Evolutionary conservation across 2,797 vertebrate genomes (phyloP), one percentile per base, ranked within the genome.

Genomic region (Yasuhikotakia modesta): DNA sequence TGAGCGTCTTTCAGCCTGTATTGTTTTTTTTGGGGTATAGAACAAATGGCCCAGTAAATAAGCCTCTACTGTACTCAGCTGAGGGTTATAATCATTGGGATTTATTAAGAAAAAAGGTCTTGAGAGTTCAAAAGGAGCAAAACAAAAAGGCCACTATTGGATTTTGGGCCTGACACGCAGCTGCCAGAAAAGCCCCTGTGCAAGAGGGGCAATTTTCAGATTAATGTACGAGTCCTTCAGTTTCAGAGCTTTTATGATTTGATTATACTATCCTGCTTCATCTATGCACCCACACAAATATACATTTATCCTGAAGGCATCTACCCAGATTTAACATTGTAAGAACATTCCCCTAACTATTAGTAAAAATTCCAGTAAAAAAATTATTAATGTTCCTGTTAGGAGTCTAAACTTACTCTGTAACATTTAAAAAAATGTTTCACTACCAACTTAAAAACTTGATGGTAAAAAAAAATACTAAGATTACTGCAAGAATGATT

Each of bases 131-230:
- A 93, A 92, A 92, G 87, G 81, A 86, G 79, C 82, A 80, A 89
- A 91, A 93, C 91, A 93, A 92, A 91, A 93, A 92, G 87, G 78
- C 87, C 84, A 91, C 89, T 92, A 89, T 93, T 83, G 24, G 81
- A 86, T 69, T 85, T 85, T 84, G 83, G 83, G 85, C 73, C 68
- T 30, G 66, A 83, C 78, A 82, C 81, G 84, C 89, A 91, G 90
- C 90, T 91, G 92, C 89, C 89, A 89, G 88, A 89, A 87, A 88
- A 87, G 80, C 73, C 69, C 72, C 24, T 68, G 48, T 70, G 46
- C 81, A 86, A 82, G 78, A 90, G 86, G 83, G 68, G 88, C 89
- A 93, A 92, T 93, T 92, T 93, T 92, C 91, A 92, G 91, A 93
- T 93, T 91, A 93, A 90, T 92, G 84, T 66, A 87, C 85, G 85